Evolutionary conservation across 1,140 invertebrate genomes (phyloP), one percentile per base, ranked within the genome.

Genomic region (Cecropterus lyciades): DNA sequence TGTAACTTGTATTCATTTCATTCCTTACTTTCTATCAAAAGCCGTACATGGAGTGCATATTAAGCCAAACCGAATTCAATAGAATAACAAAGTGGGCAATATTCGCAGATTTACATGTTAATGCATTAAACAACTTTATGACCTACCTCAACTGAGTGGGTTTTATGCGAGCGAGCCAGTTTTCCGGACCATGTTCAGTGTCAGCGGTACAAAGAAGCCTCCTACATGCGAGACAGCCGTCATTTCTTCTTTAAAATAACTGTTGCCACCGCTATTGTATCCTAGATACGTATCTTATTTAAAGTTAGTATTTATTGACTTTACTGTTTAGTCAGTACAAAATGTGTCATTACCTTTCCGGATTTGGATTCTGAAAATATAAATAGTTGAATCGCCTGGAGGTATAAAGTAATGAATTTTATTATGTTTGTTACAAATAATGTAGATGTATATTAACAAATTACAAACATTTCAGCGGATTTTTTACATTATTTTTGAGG

Each of bases 141-240:
- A 53, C 51, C 24, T 52, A 27, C 49, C 49, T 52, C 49, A 52
- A 52, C 49, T 52, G 49, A 52, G 49, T 52, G 49, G 49, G 49
- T n/a, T 52, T 52, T 52, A 52, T 52, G 24, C 27, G 14, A 33
- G 27, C 49, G 27, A 33, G 49, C 49, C 33, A 37, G 33, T 37
- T 37, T 37, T 8, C n/a, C 49, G 49, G n/a, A 13, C 49, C 49
- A 33, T 52, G 49, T 52, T 52, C 49, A 30, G 49, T 52, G 27
- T 52, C 49, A 49, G 6, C 9, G 10, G 13, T 49, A 49, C 46
- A 49, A 49, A 49, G 46, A 20, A 49, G 46, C 46, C 49, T 52
- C 49, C 49, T 27, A 52, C 49, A 52, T 13, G 24, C 20, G 3
- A 33, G 49, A 52, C 49, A 52, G 24, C 24, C n/a, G 49, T 33